Evolutionary conservation across 2,888 invertebrate species (phyloP).

Genomic region (Drosophila nigricruria): DNA sequence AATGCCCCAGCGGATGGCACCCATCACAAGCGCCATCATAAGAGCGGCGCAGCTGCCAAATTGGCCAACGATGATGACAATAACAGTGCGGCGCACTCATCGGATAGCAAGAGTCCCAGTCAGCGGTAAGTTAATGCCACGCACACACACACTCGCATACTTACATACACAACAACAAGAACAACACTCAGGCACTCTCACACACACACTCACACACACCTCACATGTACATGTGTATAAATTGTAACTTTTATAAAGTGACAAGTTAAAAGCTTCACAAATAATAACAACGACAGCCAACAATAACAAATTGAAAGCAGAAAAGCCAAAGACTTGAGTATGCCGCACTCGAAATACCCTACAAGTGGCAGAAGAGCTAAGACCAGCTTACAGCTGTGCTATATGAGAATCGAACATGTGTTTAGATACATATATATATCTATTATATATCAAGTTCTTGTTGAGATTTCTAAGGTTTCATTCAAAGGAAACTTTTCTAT

Average conservation of each 20-base stretch:
- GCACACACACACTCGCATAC: constrained; percentile 19
- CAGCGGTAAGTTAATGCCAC: constrained; percentile 87
- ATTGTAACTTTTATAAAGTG: constrained; percentile 30
- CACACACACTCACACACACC: constrained; percentile 18
- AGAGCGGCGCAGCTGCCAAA: constrained; percentile 50
- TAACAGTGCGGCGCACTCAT: constrained; percentile 89
- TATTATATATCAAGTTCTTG: neutral
- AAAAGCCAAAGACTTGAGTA: constrained; percentile 3
- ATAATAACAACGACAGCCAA: constrained; percentile 36
- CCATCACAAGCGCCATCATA: constrained; percentile 73
- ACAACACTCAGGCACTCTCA: constrained; percentile 9
- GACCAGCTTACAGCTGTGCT: neutral
- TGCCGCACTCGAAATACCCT: constrained; percentile 41
- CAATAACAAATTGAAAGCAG: constrained; percentile 25
- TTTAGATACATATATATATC: neutral
- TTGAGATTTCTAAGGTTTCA: neutral
- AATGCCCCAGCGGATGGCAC: constrained; percentile 24
- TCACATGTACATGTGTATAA: constrained; percentile 27
- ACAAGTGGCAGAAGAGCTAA: neutral
- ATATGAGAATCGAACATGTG: neutral
- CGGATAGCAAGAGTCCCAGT: constrained; percentile 90
- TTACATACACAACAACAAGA: constrained; percentile 25
- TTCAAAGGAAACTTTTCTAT: neutral
- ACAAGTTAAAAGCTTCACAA: constrained; percentile 58
- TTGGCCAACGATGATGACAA: constrained; percentile 89